Conservation (phyloP, 2,888 invertebrate genomes). For the Spodoptera littoralis region DNA sequence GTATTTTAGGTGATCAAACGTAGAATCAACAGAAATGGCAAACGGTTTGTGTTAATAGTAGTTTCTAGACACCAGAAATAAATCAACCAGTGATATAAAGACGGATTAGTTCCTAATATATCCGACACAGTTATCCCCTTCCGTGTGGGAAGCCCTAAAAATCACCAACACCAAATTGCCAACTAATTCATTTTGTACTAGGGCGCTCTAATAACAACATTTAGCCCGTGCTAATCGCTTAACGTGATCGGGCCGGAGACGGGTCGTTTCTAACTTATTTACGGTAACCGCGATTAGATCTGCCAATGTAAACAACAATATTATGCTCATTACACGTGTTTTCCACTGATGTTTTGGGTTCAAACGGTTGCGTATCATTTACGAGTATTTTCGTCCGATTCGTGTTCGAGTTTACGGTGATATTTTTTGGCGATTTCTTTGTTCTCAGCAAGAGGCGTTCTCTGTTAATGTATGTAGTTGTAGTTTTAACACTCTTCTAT, state of each 20-base stretch:
- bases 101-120: no score
- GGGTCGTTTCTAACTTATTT: conserved; percentile 19
- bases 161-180: neutral
- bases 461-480: no score
- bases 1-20: no score
- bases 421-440: neutral
- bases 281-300: conserved; percentile 18
- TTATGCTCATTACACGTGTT: conserved; percentile 18
- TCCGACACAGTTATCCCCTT: no score
- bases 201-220: conserved; percentile 8
- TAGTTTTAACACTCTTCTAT: no score
- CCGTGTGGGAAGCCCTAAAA: neutral
- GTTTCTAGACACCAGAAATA: no score
- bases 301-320: conserved; percentile 34
- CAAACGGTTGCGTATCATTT: conserved; percentile 5
- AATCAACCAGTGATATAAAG: no score
- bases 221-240: conserved; percentile 22
- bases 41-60: neutral
- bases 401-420: neutral
- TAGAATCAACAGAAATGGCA: neutral
- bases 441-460: no score
- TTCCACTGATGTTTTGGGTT: conserved; percentile 15
- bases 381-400: conserved; percentile 20
- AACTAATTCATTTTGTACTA: conserved; percentile 10
- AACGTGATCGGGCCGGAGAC: conserved; percentile 21